phyloP scores from a whole-genome alignment of 2,797 vertebrate species.

The Pangasius larnaudii region DNA sequence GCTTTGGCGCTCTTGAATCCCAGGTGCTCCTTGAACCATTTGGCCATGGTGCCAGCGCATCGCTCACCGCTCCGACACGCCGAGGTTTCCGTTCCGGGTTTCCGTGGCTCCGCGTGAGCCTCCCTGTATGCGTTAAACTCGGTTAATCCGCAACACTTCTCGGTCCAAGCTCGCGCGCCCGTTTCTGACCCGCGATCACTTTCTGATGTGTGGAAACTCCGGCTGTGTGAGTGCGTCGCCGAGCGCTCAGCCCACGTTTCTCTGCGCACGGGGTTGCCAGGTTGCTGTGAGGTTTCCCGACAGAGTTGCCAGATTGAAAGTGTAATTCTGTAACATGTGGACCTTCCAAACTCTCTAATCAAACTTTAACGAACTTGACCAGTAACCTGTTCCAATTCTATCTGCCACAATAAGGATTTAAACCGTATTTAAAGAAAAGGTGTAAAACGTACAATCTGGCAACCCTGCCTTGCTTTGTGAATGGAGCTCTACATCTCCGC shows the following conservation, averaged over 20 bases:
- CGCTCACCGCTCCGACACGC: conserved; percentile 75
- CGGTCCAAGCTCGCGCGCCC: not conserved
- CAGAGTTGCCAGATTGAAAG: not conserved
- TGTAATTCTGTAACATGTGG: not conserved
- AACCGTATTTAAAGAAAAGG: not conserved
- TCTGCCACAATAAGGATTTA: not conserved
- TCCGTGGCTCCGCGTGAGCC: not conserved
- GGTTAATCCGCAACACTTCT: not conserved
- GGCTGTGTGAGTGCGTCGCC: conserved; percentile 32
- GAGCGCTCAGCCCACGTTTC: conserved; percentile 64
- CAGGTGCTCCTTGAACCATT: conserved; percentile 96
- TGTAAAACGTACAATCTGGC: not conserved
- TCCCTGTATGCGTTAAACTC: not conserved
- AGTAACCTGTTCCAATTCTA: not conserved
- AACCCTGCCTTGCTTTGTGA: not conserved
- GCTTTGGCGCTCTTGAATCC: conserved; percentile 93
- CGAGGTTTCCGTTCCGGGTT: not conserved
- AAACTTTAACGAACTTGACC: no score
- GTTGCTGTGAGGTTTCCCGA: not conserved
- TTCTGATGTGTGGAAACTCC: conserved; percentile 65
- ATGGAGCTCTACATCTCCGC: conserved; percentile 71
- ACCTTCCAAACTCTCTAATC: not conserved
- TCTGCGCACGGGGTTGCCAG: conserved; percentile 16
- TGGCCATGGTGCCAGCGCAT: conserved; percentile 93
- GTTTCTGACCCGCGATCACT: conserved; percentile 62